Percentiles rank a stretch among this genome's conserved stretches.
phyloP scores from a whole-genome alignment of 2,113 vertebrate species.

The Gallinago paraguaiae region DNA sequence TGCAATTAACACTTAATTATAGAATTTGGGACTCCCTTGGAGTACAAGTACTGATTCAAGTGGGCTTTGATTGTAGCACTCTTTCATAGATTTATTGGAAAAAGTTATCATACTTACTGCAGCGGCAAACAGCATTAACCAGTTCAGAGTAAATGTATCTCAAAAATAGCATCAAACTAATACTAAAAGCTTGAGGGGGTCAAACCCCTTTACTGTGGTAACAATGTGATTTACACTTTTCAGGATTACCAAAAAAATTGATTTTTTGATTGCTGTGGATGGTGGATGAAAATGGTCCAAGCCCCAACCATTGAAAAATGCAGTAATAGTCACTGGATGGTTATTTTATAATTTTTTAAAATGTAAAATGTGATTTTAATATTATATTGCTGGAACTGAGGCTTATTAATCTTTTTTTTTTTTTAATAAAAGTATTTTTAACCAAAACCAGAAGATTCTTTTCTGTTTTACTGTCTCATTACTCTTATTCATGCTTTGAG shows the following conservation, averaged over 20 bases:
- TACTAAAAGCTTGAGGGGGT: not conserved
- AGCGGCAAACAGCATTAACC: not conserved
- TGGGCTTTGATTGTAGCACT: not conserved
- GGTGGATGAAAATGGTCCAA: conserved; percentile 32
- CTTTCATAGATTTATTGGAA: not conserved
- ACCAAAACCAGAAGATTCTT: not conserved
- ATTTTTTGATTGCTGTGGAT: conserved; percentile 73
- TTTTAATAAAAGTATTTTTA: conserved; percentile 31
- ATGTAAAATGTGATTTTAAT: conserved; percentile 37
- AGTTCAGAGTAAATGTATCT: not conserved
- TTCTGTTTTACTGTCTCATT: not conserved
- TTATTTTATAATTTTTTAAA: conserved; percentile 46
- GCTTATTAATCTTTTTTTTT: conserved; percentile 52
- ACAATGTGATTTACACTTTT: conserved; percentile 32
- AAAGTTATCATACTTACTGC: not conserved
- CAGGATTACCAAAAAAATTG: conserved; percentile 79
- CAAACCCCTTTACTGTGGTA: not conserved
- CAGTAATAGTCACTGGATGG: conserved; percentile 7
- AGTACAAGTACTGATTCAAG: not conserved
- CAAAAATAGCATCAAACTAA: not conserved
- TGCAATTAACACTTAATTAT: not conserved
- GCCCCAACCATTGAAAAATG: not conserved
- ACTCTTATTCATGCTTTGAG: not conserved
- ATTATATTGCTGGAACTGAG: not conserved
- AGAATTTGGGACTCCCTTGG: not conserved